Percentiles rank a stretch among this genome's conserved stretches.
Conservation (phyloP, 2,113 vertebrate species). For the Andinoacara biseriatus region DNA sequence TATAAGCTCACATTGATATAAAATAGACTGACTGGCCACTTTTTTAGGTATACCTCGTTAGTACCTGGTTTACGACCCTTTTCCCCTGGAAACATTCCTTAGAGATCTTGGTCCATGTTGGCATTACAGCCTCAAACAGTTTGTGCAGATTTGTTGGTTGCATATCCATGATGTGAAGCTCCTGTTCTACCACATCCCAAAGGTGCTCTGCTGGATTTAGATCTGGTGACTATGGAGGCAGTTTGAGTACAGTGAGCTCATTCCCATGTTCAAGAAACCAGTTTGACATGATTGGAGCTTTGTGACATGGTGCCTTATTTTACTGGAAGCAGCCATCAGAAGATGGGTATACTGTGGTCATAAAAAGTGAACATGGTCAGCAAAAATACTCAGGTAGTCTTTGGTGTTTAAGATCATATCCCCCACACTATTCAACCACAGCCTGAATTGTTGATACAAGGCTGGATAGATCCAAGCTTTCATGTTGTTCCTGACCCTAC, state of each 20-base stretch:
- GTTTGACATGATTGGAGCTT: background rate
- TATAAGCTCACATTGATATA: background rate
- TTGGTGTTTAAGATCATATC: background rate
- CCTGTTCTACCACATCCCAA: background rate
- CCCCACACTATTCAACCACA: background rate
- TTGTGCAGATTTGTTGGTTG: background rate
- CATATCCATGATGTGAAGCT: background rate
- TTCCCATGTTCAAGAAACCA: background rate
- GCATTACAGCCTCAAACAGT: background rate
- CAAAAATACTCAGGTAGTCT: background rate
- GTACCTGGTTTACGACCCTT: background rate
- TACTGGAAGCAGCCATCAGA: background rate
- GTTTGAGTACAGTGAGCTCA: background rate
- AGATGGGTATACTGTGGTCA: background rate
- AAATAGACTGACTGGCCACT: slow-evolving; percentile 1
- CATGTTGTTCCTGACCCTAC: background rate
- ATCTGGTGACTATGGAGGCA: background rate
- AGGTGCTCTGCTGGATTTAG: background rate
- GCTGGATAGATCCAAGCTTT: background rate
- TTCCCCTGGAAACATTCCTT: background rate
- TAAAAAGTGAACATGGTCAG: too few species aligned
- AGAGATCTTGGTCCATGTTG: background rate
- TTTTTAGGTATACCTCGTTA: background rate
- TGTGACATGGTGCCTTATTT: background rate
- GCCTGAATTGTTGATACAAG: background rate